Base-by-base conservation (phyloP, 30 jellyfish, hydroid and myxozoan genomes). In the Aurelia coerulea region DNA sequence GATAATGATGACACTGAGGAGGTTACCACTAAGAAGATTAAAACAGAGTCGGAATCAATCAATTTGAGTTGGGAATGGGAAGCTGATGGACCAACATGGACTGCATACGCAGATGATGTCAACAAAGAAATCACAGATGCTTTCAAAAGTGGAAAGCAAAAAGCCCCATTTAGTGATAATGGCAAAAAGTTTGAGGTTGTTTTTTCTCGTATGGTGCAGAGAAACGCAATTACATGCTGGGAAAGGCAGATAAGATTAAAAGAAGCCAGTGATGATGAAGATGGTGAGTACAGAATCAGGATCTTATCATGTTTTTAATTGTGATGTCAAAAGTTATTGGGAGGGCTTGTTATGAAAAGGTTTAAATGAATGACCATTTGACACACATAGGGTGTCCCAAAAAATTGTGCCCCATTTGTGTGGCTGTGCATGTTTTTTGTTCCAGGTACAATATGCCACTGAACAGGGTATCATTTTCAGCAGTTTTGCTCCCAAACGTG, bases 141-240 rank as follows among this genome's bases (percentile, higher is more conserved):
- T n/a, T 92, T 92, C 74, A 81, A 71, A 35, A 51, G 13, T 41
- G 93, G 96, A 1, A 76, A 70, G 34, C 83, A 31, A 19, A 94
- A 88, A 54, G 81, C 68, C 12, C 85, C 85, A 56, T 35, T 94
- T 33, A 66, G 51, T 16, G 49, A 49, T 6, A 84, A 64, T 18
- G 90, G 88, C 9, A 71, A 73, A 14, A 94, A 88, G 60, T 79
- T 94, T 83, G 97, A 94, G n/a, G 64, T 89, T 29, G 68, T 94
- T 1, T 94, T 88, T 79, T 3, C 93, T 1, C 84, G 97, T 4
- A 88, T 94, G 98, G 98, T 94, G 66, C 98, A 94, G 68, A 83
- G 88, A 78, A 94, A 94, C 78, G 46, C 90, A 10, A 62, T 50
- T 5, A 71, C 98, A 7, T 84, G 91, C 31, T 94, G 97, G 97